These are phyloP conservation scores for Copidosoma aretas DNA, from an alignment of 2,888 invertebrate species.

Conservation along the genomic window DNA sequence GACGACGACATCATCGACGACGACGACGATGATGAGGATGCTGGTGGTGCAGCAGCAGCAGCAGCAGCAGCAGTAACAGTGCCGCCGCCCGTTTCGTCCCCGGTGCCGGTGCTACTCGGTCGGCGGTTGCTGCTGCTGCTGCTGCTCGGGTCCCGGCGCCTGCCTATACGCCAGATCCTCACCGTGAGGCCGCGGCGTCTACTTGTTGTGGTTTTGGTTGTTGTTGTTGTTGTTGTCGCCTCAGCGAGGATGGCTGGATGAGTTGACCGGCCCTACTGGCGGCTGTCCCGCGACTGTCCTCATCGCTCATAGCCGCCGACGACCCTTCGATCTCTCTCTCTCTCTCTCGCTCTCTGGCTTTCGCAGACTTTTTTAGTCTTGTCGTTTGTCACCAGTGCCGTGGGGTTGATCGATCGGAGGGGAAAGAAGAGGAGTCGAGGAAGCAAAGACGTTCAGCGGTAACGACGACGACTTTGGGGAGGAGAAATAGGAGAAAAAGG, in stretches of 20 bases:
- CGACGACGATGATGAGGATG: no score
- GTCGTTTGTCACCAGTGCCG: background rate
- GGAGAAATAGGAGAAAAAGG: no score
- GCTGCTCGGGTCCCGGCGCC: slow-evolving; percentile 67
- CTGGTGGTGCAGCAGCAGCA: no score
- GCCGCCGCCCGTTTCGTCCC: background rate
- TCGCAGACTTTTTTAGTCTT: background rate
- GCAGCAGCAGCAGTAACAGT: background rate
- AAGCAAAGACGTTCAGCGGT: no score
- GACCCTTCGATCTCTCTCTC: background rate
- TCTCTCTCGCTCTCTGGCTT: slow-evolving; percentile 2
- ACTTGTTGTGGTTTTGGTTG: no score
- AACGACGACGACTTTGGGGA: no score
- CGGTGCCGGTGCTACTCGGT: slow-evolving; percentile 51
- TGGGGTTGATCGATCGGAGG: background rate
- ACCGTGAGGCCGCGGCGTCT: slow-evolving; percentile 63
- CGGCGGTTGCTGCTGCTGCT: slow-evolving; percentile 14
- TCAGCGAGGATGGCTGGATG: no score
- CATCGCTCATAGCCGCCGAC: slow-evolving; percentile 23
- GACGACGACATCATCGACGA: no score
- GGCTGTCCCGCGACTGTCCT: slow-evolving; percentile 48
- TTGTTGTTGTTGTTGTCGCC: no score
- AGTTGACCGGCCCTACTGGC: slow-evolving; percentile 31
- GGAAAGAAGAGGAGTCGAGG: background rate
- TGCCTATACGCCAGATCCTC: slow-evolving; percentile 71